phyloP scores from a whole-genome alignment of 2,797 vertebrate species.

The Poecilia velifera region DNA sequence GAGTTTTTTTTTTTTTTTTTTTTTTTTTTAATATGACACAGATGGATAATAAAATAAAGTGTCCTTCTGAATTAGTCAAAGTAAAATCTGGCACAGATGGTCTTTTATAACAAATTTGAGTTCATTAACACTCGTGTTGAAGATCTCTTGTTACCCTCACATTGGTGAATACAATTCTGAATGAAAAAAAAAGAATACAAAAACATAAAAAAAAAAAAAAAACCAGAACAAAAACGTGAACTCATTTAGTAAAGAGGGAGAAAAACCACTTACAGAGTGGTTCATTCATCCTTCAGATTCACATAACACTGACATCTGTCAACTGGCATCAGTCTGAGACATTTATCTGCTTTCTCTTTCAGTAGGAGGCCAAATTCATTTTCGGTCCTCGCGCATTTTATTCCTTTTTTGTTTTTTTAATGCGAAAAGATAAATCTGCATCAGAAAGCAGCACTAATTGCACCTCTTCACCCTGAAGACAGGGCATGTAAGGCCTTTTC shows the following conservation, averaged over 20 bases:
- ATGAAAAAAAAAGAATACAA: constrained; percentile 62
- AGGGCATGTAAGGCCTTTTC: constrained; percentile 62
- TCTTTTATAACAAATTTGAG: constrained; percentile 33
- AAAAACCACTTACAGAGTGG: constrained; percentile 39
- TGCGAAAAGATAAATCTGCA: constrained; percentile 19
- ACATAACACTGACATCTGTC: constrained; percentile 62
- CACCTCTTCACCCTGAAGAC: constrained; percentile 52
- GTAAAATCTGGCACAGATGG: constrained; percentile 37
- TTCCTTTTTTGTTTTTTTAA: neutral
- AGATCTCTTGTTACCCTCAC: constrained; percentile 32
- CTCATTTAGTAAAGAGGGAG: constrained; percentile 60
- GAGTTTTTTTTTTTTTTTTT: neutral
- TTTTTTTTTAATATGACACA: neutral
- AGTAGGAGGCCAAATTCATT: constrained; percentile 15
- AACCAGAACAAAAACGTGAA: constrained; percentile 58
- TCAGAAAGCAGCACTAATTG: constrained; percentile 43
- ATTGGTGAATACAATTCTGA: constrained; percentile 41
- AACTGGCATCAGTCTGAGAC: constrained; percentile 56
- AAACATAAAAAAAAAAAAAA: constrained; percentile 50
- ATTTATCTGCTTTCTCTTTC: constrained; percentile 41
- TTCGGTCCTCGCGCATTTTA: constrained; percentile 9
- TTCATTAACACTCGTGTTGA: constrained; percentile 25
- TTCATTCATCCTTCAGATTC: constrained; percentile 52
- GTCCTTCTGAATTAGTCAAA: constrained; percentile 50
- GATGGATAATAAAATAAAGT: constrained; percentile 18